Evolutionary conservation across 2,888 invertebrate species (phyloP).

Genomic region (Plagiodera versicolora): DNA sequence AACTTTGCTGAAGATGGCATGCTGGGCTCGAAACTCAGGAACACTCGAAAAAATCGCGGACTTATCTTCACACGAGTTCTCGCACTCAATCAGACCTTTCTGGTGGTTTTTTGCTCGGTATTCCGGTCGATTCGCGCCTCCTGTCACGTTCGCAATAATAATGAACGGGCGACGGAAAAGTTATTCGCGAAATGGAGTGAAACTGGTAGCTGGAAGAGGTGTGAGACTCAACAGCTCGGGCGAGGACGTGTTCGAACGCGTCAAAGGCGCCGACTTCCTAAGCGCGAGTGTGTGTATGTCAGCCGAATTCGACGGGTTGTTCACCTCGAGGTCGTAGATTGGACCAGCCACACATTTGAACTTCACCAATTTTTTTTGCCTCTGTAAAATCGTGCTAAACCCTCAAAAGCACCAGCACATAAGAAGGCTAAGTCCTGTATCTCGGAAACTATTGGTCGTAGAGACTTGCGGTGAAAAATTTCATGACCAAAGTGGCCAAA

Average conservation of each 20-base stretch:
- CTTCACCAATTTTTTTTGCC: too few species aligned
- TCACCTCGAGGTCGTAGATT: too few species aligned
- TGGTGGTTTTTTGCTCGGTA: constrained; percentile 23
- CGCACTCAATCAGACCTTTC: constrained; percentile 23
- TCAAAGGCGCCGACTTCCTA: constrained; percentile 40
- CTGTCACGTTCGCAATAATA: constrained; percentile 28
- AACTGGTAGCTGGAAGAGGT: constrained; percentile 49
- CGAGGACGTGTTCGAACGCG: constrained; percentile 44
- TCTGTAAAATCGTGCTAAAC: too few species aligned
- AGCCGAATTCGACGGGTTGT: constrained; percentile 19
- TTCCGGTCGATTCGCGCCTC: constrained; percentile 25
- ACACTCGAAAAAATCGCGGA: constrained; percentile 7
- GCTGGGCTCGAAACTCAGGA: too few species aligned
- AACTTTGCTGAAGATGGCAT: too few species aligned
- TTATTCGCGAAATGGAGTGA: constrained; percentile 46
- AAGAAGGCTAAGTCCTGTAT: too few species aligned
- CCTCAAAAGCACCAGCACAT: too few species aligned
- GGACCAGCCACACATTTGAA: too few species aligned
- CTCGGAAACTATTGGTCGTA: too few species aligned
- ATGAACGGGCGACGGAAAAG: constrained; percentile 32
- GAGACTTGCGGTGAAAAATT: too few species aligned
- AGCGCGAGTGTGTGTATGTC: too few species aligned
- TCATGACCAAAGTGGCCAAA: too few species aligned
- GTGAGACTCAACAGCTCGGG: constrained; percentile 48
- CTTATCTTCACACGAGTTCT: constrained; percentile 23